Conservation (phyloP, 2,888 invertebrate species). For the Brachypterus glaber region DNA sequence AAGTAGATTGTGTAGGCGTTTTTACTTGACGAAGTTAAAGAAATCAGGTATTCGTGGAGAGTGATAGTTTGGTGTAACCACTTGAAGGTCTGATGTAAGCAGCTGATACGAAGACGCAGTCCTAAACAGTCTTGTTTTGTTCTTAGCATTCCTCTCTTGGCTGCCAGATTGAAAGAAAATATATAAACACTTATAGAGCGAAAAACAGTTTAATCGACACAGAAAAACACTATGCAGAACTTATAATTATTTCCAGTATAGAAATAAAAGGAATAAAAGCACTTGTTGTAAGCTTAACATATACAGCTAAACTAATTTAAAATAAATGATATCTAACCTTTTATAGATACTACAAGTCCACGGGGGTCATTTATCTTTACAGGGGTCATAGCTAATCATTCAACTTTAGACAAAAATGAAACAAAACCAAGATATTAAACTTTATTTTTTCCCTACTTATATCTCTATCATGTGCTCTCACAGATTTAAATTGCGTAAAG, state of each 20-base stretch:
- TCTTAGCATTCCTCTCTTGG: slow-evolving; percentile 44
- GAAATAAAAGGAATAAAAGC: slow-evolving; percentile 10
- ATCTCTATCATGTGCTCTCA: slow-evolving; percentile 25
- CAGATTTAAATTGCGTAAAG: slow-evolving; percentile 17
- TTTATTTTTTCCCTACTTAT: slow-evolving; percentile 13
- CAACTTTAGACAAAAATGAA: slow-evolving; percentile 29
- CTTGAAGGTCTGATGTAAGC: slow-evolving; percentile 90
- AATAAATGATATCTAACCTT: slow-evolving; percentile 23
- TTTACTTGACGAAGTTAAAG: slow-evolving; percentile 66
- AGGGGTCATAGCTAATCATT: slow-evolving; percentile 30
- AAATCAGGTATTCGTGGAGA: slow-evolving; percentile 78
- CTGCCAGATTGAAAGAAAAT: slow-evolving; percentile 33
- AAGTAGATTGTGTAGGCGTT: slow-evolving; percentile 38
- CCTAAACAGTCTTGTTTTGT: slow-evolving; percentile 76
- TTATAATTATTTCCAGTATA: slow-evolving; percentile 6
- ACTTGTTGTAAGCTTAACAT: slow-evolving; percentile 1
- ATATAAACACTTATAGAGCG: slow-evolving; percentile 38
- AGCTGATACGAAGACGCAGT: slow-evolving; percentile 79
- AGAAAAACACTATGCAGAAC: slow-evolving; percentile 26
- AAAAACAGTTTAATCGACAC: slow-evolving; percentile 54
- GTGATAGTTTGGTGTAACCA: slow-evolving; percentile 87
- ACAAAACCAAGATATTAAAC: slow-evolving; percentile 25
- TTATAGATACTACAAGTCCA: slow-evolving; percentile 27
- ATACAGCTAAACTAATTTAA: slow-evolving; percentile 5
- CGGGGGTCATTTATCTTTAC: slow-evolving; percentile 31